Conservation (phyloP, 2,797 vertebrate genomes). For the Xiphophorus birchmanni region DNA sequence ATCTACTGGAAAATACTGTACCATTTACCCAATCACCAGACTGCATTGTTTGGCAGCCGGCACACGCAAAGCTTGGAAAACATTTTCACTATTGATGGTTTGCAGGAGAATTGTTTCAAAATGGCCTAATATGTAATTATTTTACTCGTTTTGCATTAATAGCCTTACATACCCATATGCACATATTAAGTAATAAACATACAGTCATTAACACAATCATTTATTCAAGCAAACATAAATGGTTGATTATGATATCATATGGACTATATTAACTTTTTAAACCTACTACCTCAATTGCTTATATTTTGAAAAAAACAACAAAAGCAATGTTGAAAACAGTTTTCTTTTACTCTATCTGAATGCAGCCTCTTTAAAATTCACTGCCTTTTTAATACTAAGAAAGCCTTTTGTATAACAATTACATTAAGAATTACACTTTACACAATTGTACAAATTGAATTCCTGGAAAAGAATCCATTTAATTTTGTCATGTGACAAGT, state of each 20-base stretch:
- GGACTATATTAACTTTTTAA: slow-evolving; percentile 18
- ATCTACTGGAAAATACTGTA: slow-evolving; percentile 49
- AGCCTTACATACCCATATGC: not conserved
- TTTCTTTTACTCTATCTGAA: slow-evolving; percentile 21
- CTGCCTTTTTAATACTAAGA: slow-evolving; percentile 32
- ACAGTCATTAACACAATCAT: not conserved
- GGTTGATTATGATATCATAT: not conserved
- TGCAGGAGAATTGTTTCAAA: slow-evolving; percentile 34
- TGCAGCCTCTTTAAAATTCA: slow-evolving; percentile 37
- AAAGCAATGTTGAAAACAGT: slow-evolving; percentile 35
- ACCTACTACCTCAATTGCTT: slow-evolving; percentile 16
- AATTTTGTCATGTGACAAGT: slow-evolving; percentile 49
- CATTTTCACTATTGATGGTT: slow-evolving; percentile 45
- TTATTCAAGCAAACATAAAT: not conserved
- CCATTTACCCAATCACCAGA: slow-evolving; percentile 37
- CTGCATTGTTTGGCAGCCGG: slow-evolving; percentile 31
- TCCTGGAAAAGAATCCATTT: slow-evolving; percentile 26
- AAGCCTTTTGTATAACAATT: slow-evolving; percentile 45
- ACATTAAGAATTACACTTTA: slow-evolving; percentile 19
- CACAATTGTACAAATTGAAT: slow-evolving; percentile 52
- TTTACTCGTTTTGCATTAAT: slow-evolving; percentile 9
- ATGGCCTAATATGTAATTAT: slow-evolving; percentile 10
- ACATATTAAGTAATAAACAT: not conserved
- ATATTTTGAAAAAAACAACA: slow-evolving; percentile 43
- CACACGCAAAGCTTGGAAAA: slow-evolving; percentile 29